phyloP scores from a whole-genome alignment of 2,797 vertebrate species.

The Gymnothorax reevesii region DNA sequence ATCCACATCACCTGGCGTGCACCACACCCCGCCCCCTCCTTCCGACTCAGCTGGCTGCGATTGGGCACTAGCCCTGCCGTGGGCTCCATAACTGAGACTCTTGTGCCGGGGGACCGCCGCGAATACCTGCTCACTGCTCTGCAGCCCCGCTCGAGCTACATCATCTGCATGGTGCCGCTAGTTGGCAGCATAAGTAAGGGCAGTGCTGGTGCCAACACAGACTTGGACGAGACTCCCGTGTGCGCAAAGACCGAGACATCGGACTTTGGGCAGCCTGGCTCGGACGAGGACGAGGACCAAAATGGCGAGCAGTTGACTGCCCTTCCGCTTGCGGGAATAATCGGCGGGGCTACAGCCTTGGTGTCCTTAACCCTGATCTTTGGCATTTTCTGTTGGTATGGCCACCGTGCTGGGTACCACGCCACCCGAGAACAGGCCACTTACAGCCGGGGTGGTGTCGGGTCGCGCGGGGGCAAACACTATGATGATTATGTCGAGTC shows the following conservation, averaged over 20 bases:
- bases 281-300: conserved; percentile 67
- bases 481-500: conserved; percentile 91
- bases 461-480: conserved; percentile 73
- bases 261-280: conserved; percentile 65
- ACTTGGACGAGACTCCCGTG: conserved; percentile 78
- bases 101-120: conserved; percentile 87
- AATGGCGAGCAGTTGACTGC: conserved; percentile 73
- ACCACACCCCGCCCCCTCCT: conserved; percentile 78
- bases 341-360: conserved; percentile 85
- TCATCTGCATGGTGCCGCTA: conserved; percentile 89
- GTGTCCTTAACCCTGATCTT: conserved; percentile 88
- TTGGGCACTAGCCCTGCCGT: conserved; percentile 85
- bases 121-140: conserved; percentile 90
- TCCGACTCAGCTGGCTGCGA: conserved; percentile 88
- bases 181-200: conserved; percentile 41
- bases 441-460: conserved; percentile 76
- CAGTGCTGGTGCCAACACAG: conserved; percentile 54
- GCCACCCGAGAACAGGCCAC: conserved; percentile 72
- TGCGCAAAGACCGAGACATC: conserved; percentile 91
- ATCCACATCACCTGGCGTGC: conserved; percentile 88
- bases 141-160: conserved; percentile 88
- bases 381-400: conserved; percentile 90
- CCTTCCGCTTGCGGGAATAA: conserved; percentile 87
- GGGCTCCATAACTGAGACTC: conserved; percentile 90
- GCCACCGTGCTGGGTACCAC: conserved; percentile 83